phyloP scores from a whole-genome alignment of 1,140 invertebrate genomes.

The Nautilus pompilius region DNA sequence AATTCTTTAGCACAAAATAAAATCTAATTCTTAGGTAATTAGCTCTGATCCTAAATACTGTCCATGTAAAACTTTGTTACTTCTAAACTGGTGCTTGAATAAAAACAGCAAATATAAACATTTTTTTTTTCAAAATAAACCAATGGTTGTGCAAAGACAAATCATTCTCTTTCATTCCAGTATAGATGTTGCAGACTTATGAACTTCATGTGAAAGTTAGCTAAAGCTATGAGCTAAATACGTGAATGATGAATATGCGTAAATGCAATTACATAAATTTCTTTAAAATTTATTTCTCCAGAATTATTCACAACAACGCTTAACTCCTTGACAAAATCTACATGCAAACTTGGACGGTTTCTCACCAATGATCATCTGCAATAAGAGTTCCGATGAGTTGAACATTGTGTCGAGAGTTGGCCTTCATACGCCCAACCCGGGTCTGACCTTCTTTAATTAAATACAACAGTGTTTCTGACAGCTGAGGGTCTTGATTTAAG shows the following conservation, averaged over 20 bases:
- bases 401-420: conserved; percentile 58
- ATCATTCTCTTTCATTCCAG: too few species aligned
- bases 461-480: conserved; percentile 70
- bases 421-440: conserved; percentile 46
- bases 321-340: too few species aligned
- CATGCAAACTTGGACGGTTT: conserved; percentile 8
- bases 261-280: not conserved
- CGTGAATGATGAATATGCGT: not conserved
- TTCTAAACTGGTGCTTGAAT: not conserved
- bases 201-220: too few species aligned
- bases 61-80: not conserved
- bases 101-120: not conserved
- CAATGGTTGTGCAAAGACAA: too few species aligned
- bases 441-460: conserved; percentile 58
- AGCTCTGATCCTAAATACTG: not conserved
- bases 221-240: not conserved
- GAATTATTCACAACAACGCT: too few species aligned
- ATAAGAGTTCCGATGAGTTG: conserved; percentile 66
- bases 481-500: conserved; percentile 68
- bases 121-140: too few species aligned
- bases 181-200: too few species aligned
- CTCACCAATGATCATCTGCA: conserved; percentile 66
- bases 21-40: conserved; percentile 41
- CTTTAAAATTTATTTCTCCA: too few species aligned
- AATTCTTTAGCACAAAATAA: not conserved